Evolutionary conservation across 2,797 vertebrate species (phyloP).

Genomic region (Myripristis jacobus): DNA sequence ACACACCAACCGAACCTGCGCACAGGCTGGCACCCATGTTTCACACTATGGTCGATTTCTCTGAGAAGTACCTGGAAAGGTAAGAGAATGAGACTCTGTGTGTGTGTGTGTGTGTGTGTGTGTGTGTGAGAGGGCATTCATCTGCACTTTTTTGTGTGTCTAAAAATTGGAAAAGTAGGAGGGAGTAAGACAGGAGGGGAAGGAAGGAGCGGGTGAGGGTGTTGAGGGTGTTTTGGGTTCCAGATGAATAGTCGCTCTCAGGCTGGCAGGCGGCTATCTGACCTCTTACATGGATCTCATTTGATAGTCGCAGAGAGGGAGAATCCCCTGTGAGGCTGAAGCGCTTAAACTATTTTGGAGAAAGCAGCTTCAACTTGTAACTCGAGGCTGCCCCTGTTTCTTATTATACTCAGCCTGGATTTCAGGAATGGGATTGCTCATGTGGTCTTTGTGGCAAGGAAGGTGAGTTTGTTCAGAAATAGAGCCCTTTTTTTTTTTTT

Average conservation of each 20-base stretch:
- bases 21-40: constrained; percentile 71
- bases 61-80: constrained; percentile 92
- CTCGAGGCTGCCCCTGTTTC: constrained; percentile 73
- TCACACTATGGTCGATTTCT: constrained; percentile 88
- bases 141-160: constrained; percentile 13
- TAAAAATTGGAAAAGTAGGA: constrained; percentile 21
- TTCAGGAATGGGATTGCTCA: constrained; percentile 76
- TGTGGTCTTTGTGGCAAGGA: constrained; percentile 72
- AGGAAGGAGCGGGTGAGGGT: constrained; percentile 6
- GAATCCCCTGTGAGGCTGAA: constrained; percentile 55
- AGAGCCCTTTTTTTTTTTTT: constrained; percentile 64
- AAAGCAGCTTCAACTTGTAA: constrained; percentile 66
- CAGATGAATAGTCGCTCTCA: constrained; percentile 38
- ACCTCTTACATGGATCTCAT: constrained; percentile 74
- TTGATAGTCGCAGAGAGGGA: constrained; percentile 72
- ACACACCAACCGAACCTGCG: constrained; percentile 39
- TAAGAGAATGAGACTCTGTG: constrained; percentile 72
- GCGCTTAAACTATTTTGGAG: constrained; percentile 70
- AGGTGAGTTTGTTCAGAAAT: constrained; percentile 73
- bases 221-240: constrained; percentile 28
- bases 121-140: neutral
- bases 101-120: constrained; percentile 19
- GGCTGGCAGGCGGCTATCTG: constrained; percentile 57
- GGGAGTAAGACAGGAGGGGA: constrained; percentile 13
- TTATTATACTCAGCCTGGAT: constrained; percentile 78